These are phyloP conservation scores for Halichondria panicea DNA, from an alignment of 37 sponge, comb jelly and placozoan genomes.

Conservation along the genomic window DNA sequence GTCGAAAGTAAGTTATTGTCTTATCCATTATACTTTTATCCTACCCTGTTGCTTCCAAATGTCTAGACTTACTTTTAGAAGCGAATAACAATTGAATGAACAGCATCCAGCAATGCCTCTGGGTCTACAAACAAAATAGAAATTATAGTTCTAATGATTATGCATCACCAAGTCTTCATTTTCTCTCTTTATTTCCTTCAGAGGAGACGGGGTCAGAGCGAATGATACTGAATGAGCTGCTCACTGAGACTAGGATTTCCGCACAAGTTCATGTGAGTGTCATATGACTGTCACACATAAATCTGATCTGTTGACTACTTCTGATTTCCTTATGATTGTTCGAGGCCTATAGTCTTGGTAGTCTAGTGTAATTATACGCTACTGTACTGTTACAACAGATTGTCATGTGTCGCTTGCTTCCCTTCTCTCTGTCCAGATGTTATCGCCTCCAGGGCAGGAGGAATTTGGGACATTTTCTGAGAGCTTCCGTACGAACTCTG, in stretches of 20 bases:
- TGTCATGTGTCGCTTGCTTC: too few relatives aligned
- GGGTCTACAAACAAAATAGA: too few relatives aligned
- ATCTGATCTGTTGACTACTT: background rate
- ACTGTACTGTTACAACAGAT: too few relatives aligned
- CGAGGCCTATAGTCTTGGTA: too few relatives aligned
- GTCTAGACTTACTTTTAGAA: too few relatives aligned
- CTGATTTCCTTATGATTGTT: background rate
- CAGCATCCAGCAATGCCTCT: background rate
- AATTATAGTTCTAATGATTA: too few relatives aligned
- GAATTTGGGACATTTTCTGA: conserved; percentile 43
- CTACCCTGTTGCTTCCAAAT: background rate
- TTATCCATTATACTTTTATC: background rate
- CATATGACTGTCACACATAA: background rate
- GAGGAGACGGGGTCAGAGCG: conserved; percentile 37
- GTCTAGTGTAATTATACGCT: too few relatives aligned
- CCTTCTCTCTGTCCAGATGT: conserved; percentile 12
- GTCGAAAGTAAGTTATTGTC: conserved; percentile 42
- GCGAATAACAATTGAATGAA: too few relatives aligned
- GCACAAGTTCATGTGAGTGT: conserved; percentile 67
- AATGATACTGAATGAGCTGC: conserved; percentile 50
- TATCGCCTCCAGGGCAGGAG: conserved; percentile 21
- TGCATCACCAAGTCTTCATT: background rate
- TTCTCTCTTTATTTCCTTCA: conserved; percentile 2
- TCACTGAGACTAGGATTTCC: conserved; percentile 75
- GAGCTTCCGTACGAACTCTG: conserved; percentile 17